phyloP scores from a whole-genome alignment of 2,888 invertebrate genomes.

The Falcaria lacertinaria region DNA sequence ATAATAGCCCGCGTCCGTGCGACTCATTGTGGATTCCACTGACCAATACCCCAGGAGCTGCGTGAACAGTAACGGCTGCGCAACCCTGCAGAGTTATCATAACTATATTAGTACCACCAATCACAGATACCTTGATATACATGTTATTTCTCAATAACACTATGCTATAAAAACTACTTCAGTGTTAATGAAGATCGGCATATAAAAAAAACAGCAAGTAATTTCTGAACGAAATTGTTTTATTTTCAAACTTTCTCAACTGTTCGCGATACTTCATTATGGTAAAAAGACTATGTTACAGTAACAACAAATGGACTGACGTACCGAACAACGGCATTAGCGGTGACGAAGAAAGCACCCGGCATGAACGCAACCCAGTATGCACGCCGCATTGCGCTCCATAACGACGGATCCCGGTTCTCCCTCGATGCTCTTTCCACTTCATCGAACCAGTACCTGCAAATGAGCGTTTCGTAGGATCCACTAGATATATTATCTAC shows the following conservation, averaged over 20 bases:
- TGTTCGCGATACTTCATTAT: too few species aligned
- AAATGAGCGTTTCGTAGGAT: not conserved
- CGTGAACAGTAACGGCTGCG: constrained; percentile 76
- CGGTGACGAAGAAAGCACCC: constrained; percentile 75
- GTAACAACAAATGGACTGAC: too few species aligned
- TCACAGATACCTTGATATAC: too few species aligned
- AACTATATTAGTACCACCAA: not conserved
- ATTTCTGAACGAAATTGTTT: too few species aligned
- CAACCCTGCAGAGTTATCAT: constrained; percentile 46
- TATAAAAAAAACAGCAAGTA: too few species aligned
- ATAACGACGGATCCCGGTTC: constrained; percentile 78
- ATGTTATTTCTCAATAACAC: too few species aligned
- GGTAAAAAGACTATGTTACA: too few species aligned
- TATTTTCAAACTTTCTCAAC: too few species aligned
- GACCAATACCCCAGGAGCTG: constrained; percentile 75
- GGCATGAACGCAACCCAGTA: constrained; percentile 78
- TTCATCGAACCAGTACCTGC: constrained; percentile 81
- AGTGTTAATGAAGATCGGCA: too few species aligned
- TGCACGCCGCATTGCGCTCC: constrained; percentile 75
- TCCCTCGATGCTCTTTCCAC: constrained; percentile 51
- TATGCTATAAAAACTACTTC: too few species aligned
- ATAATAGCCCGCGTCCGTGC: constrained; percentile 79
- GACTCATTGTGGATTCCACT: constrained; percentile 44
- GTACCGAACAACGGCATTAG: constrained; percentile 76
- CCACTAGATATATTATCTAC: too few species aligned